phyloP scores from a whole-genome alignment of 2,113 vertebrate genomes.

The Ptilorrhoa leucosticta region DNA sequence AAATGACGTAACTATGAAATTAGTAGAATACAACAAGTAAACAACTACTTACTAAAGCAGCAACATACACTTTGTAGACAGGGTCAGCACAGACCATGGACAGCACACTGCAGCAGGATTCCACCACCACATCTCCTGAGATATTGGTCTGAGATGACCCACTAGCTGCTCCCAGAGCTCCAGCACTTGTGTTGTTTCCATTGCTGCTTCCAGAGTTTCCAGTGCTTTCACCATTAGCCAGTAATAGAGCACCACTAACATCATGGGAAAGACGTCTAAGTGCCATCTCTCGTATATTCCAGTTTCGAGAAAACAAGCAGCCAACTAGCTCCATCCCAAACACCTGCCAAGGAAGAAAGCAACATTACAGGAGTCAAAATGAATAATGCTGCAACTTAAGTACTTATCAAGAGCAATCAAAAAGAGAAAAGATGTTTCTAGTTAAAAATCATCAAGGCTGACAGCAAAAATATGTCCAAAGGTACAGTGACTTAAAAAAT shows the following conservation, averaged over 20 bases:
- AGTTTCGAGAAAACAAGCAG: conserved; percentile 92
- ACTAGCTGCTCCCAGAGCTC: conserved; percentile 60
- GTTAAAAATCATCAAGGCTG: not conserved
- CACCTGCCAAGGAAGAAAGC: conserved; percentile 66
- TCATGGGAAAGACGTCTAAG: conserved; percentile 87
- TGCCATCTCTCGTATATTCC: conserved; percentile 91
- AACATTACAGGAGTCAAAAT: not conserved
- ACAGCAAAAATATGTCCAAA: not conserved
- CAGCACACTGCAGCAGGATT: conserved; percentile 86
- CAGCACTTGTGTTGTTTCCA: conserved; percentile 53
- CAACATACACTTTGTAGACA: conserved; percentile 93
- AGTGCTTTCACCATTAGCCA: conserved; percentile 88
- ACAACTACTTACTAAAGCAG: conserved; percentile 85
- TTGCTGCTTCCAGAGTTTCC: conserved; percentile 71
- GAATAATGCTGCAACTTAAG: not conserved
- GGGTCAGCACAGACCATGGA: conserved; percentile 90
- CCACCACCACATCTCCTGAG: conserved; percentile 84
- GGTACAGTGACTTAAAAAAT: not conserved
- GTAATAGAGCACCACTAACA: conserved; percentile 85
- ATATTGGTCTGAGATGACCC: conserved; percentile 71
- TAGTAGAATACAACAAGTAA: not conserved
- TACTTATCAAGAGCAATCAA: not conserved
- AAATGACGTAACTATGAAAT: not conserved
- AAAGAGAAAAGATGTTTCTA: not conserved
- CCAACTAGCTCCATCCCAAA: conserved; percentile 89